Percentiles rank a stretch among this genome's conserved stretches.
Evolutionary conservation across 1,140 invertebrate genomes (phyloP).

Genomic region (Macrosteles quadrilineatus): DNA sequence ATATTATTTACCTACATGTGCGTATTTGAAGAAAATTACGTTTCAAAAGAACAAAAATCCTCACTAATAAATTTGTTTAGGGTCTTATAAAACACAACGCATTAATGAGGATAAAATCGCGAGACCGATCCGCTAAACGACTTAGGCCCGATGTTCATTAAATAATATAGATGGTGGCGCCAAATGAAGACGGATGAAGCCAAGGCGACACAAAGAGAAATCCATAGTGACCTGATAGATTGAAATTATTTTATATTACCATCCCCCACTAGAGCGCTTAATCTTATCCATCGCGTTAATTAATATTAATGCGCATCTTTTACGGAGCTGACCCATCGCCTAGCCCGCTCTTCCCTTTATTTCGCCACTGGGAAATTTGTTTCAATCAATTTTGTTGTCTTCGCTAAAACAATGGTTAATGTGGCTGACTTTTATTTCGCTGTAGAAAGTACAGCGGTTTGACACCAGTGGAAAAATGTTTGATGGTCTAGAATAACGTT

Average conservation of each 20-base stretch:
- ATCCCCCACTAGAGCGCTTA: slow-evolving; percentile 16
- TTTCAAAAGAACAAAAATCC: too few species aligned
- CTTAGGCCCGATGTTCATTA: slow-evolving; percentile 22
- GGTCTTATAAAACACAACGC: too few species aligned
- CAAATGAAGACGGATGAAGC: slow-evolving; percentile 22
- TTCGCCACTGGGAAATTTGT: slow-evolving; percentile 9
- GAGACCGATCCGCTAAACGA: slow-evolving; percentile 17
- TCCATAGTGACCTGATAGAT: slow-evolving; percentile 24
- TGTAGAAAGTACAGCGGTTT: too few species aligned
- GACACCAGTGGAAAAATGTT: too few species aligned
- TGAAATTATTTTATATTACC: slow-evolving; percentile 26
- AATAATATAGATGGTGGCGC: slow-evolving; percentile 25
- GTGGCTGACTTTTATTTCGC: not conserved
- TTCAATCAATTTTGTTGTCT: slow-evolving; percentile 1
- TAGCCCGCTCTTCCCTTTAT: not conserved
- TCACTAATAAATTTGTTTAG: too few species aligned
- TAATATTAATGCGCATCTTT: slow-evolving; percentile 23
- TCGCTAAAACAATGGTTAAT: not conserved
- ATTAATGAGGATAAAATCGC: slow-evolving; percentile 5
- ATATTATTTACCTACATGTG: too few species aligned
- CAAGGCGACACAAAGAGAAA: not conserved
- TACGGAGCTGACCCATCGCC: not conserved
- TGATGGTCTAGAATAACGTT: too few species aligned
- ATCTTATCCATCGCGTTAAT: slow-evolving; percentile 24
- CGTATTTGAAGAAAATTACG: too few species aligned